Percentiles rank a stretch among this genome's conserved stretches.
phyloP scores from a whole-genome alignment of 2,888 invertebrate genomes.

The Emmelina monodactyla region DNA sequence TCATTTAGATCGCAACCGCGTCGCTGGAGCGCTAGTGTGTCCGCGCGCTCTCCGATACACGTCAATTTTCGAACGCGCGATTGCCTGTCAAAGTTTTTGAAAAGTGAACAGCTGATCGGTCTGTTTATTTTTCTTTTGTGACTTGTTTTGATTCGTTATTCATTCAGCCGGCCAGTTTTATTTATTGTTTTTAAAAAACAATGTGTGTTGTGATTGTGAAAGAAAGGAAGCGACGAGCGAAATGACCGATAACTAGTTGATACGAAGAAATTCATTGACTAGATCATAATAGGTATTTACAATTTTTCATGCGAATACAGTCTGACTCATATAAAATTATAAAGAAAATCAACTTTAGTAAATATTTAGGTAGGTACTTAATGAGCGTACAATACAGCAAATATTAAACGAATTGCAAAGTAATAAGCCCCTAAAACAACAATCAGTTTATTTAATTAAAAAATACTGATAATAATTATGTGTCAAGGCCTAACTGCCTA shows the following conservation, averaged over 20 bases:
- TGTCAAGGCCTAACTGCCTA: no score
- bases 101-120: neutral
- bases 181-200: neutral
- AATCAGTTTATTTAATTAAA: no score
- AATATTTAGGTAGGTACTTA: no score
- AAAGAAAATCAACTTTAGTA: no score
- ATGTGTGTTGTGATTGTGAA: neutral
- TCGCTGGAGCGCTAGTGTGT: constrained; percentile 8
- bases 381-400: no score
- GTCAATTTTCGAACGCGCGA: constrained; percentile 30
- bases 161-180: neutral
- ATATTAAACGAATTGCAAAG: no score
- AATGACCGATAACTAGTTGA: constrained; percentile 38
- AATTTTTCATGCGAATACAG: no score
- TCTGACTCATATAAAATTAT: no score
- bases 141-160: no score
- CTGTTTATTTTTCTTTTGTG: neutral
- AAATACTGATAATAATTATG: no score
- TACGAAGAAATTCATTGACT: constrained; percentile 22
- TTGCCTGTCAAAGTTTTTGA: constrained; percentile 21
- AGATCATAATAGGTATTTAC: no score
- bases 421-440: no score
- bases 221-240: constrained; percentile 37
- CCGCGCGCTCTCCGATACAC: constrained; percentile 24
- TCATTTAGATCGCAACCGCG: constrained; percentile 49